Evolutionary conservation across 2,113 vertebrate genomes (phyloP).

Genomic region (Melozone crissalis): DNA sequence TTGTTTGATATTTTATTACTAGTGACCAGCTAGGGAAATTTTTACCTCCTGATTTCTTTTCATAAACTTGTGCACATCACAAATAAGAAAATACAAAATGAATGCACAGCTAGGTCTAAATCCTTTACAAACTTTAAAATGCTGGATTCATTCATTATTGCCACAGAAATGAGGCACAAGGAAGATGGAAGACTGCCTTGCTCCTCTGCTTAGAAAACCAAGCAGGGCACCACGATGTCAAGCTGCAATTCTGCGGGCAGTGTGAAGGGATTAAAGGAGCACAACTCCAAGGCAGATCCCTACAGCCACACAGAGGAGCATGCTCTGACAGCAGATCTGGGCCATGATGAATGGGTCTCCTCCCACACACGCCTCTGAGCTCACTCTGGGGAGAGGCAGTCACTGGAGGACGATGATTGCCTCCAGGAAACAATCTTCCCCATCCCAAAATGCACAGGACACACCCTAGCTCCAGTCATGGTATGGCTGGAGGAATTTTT

Average conservation of each 20-base stretch:
- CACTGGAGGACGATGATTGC: background rate
- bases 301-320: background rate
- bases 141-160: background rate
- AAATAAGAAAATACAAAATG: background rate
- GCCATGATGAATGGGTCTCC: background rate
- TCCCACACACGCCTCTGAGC: background rate
- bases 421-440: constrained; percentile 36
- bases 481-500: background rate
- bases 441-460: background rate
- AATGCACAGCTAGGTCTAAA: background rate
- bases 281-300: background rate
- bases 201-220: background rate
- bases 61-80: background rate
- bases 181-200: background rate
- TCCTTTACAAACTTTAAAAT: background rate
- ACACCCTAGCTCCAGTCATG: constrained; percentile 10
- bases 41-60: background rate
- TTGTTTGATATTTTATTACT: background rate
- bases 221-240: fast-evolving
- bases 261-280: fast-evolving
- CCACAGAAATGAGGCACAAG: background rate
- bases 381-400: background rate
- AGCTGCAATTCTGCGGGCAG: fast-evolving
- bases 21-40: background rate
- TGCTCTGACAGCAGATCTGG: background rate